These are phyloP conservation scores for Bradypodion ventrale DNA, from an alignment of 2,797 vertebrate species.

Conservation along the genomic window DNA sequence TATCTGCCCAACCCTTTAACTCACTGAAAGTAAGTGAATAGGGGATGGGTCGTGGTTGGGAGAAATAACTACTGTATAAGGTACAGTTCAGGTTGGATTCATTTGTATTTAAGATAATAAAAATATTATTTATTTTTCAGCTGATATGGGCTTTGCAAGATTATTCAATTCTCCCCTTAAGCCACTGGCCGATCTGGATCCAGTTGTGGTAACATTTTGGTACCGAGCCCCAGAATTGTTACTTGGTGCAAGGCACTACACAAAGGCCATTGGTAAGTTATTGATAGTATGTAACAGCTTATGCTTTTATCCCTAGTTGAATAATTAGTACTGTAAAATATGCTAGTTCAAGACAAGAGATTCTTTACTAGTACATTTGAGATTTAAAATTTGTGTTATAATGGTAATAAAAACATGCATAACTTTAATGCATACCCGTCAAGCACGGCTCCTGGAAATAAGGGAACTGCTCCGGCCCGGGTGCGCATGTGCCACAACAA, in stretches of 20 bases:
- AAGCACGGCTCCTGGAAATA: too few relatives aligned
- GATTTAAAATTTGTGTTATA: neutral
- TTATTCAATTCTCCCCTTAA: constrained; percentile 90
- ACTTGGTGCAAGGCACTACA: constrained; percentile 94
- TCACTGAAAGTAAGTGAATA: neutral
- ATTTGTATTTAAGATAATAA: constrained; percentile 7
- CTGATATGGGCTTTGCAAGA: constrained; percentile 92
- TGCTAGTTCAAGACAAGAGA: neutral
- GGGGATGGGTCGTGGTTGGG: neutral
- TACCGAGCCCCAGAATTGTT: constrained; percentile 89
- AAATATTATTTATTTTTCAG: constrained; percentile 67
- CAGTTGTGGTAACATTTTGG: constrained; percentile 91
- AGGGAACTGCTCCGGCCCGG: too few relatives aligned
- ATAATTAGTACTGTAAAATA: neutral
- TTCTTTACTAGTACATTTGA: neutral
- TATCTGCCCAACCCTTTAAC: neutral
- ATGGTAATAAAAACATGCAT: neutral
- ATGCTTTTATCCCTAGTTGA: neutral
- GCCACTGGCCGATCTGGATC: constrained; percentile 89
- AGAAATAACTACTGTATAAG: neutral
- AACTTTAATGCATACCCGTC: neutral
- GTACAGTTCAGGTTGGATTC: neutral
- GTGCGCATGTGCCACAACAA: too few relatives aligned
- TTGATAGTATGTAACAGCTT: neutral
- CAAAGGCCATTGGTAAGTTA: constrained; percentile 96